Conservation (phyloP, 2,888 invertebrate genomes). For the Hemithea aestivaria region DNA sequence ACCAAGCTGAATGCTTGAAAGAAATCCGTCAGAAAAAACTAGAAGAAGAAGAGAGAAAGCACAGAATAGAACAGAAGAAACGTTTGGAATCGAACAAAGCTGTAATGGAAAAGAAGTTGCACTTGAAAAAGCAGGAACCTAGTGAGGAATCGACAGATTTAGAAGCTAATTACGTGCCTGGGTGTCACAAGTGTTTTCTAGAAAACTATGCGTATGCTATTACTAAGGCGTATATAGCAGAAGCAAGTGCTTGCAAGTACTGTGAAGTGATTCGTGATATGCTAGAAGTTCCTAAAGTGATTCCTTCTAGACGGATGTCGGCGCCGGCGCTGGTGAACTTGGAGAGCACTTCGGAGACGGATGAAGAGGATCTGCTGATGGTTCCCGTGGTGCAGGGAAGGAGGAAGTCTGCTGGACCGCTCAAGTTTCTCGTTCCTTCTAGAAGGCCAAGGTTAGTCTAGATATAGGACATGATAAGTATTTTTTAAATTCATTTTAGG, state of each 20-base stretch:
- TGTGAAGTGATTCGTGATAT: constrained; percentile 73
- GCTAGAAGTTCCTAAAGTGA: constrained; percentile 58
- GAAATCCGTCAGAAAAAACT: constrained; percentile 63
- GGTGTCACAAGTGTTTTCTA: constrained; percentile 73
- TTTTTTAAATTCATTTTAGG: no score
- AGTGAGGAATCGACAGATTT: constrained; percentile 70
- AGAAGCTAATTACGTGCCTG: constrained; percentile 61
- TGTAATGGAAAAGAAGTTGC: constrained; percentile 52
- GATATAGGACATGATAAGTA: not conserved
- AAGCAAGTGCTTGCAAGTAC: constrained; percentile 66
- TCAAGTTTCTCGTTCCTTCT: constrained; percentile 61
- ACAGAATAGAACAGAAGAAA: constrained; percentile 61
- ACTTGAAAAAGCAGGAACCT: constrained; percentile 50
- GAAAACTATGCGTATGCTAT: constrained; percentile 72
- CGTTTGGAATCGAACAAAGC: constrained; percentile 52
- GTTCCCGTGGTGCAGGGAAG: constrained; percentile 68
- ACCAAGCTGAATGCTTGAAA: constrained; percentile 80
- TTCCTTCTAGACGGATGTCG: constrained; percentile 72
- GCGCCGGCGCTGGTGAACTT: constrained; percentile 77
- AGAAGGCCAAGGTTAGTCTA: constrained; percentile 63
- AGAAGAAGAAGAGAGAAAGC: constrained; percentile 58
- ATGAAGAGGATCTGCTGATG: constrained; percentile 64
- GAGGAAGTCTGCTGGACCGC: constrained; percentile 76
- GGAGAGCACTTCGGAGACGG: constrained; percentile 66
- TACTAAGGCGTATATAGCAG: constrained; percentile 66